A percentile compares a stretch with the other conserved stretches of the same genome.
Conservation (phyloP, 2,888 invertebrate species). For the Brachynemurus nebulosus region DNA sequence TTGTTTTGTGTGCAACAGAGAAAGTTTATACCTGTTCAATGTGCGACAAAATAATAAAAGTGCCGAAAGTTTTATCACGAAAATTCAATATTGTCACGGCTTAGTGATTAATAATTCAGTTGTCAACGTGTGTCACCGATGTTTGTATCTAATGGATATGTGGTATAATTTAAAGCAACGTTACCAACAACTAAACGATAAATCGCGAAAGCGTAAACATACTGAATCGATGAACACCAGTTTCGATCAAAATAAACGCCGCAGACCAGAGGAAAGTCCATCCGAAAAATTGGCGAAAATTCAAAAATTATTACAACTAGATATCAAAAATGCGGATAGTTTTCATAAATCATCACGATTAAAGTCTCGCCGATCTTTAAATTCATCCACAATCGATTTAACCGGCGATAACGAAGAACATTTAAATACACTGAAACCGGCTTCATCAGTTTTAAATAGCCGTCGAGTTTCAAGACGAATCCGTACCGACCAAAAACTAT, state of each 20-base stretch:
- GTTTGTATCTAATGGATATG: constrained; percentile 1
- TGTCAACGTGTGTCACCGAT: background rate
- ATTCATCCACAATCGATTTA: no score
- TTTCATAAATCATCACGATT: background rate
- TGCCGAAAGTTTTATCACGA: background rate
- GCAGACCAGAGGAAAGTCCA: no score
- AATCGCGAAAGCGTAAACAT: no score
- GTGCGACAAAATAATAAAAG: background rate
- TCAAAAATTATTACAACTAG: background rate
- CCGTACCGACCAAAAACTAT: no score
- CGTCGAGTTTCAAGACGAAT: no score
- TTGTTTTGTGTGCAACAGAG: background rate
- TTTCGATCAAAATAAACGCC: no score
- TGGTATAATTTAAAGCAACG: constrained; percentile 2
- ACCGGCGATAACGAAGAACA: no score
- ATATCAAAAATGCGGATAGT: background rate
- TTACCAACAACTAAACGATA: background rate
- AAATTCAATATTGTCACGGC: background rate
- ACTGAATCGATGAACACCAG: no score
- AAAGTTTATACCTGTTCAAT: background rate
- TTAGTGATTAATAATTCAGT: background rate
- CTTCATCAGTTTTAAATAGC: no score
- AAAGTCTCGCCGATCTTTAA: background rate
- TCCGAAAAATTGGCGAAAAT: background rate
- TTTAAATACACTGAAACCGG: no score